These are phyloP conservation scores for Epizoanthus scotinus DNA, from an alignment of 92 coral and sea anemone species.

Conservation along the genomic window DNA sequence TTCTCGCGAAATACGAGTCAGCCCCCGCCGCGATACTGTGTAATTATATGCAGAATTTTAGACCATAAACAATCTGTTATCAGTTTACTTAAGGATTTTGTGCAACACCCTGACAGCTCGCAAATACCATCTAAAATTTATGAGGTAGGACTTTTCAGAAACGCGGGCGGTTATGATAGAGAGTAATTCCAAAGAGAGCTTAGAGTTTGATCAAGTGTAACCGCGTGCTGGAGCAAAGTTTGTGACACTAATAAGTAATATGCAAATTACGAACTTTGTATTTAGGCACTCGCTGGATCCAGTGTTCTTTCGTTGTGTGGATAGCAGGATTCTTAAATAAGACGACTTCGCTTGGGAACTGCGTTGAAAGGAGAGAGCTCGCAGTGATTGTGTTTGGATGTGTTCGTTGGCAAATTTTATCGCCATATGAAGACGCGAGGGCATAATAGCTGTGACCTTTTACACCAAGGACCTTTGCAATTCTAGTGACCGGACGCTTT, in stretches of 20 bases:
- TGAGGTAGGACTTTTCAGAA: neutral
- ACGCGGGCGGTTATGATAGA: neutral
- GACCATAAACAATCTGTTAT: conserved; percentile 20
- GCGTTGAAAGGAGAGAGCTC: neutral
- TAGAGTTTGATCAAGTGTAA: neutral
- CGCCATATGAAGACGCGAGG: too few relatives aligned
- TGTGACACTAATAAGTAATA: conserved; percentile 33
- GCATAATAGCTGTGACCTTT: neutral
- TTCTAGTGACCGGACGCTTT: neutral
- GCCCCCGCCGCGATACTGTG: neutral
- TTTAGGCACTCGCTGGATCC: neutral
- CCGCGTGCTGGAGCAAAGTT: conserved; percentile 2
- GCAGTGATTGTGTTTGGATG: neutral
- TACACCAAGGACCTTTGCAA: neutral
- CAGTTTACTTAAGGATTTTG: conserved; percentile 19
- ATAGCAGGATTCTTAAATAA: conserved; percentile 29
- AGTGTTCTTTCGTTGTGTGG: conserved; percentile 3
- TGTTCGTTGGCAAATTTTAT: neutral
- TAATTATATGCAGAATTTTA: conserved; percentile 31
- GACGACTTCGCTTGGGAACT: conserved; percentile 27
- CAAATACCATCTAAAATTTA: neutral
- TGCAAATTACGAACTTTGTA: conserved; percentile 19
- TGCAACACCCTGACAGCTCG: conserved; percentile 5
- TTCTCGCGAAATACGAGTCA: neutral
- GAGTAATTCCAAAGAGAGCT: neutral